Evolutionary conservation across 2,888 invertebrate species (phyloP).

Genomic region (Dexiosoma caninum): DNA sequence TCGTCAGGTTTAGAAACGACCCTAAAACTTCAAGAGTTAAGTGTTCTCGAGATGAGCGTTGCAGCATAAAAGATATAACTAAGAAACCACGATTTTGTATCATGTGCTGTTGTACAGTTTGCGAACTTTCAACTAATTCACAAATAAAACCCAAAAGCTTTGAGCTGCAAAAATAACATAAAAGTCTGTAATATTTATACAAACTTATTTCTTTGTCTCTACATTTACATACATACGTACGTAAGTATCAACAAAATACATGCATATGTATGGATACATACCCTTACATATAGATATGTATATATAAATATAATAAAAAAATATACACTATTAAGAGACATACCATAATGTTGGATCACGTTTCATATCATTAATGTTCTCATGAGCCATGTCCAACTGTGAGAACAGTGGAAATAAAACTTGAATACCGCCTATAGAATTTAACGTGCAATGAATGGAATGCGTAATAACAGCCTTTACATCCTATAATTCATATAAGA

Average conservation of each 20-base stretch:
- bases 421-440: constrained; percentile 99
- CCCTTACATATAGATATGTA: not conserved
- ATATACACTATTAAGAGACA: constrained; percentile 70
- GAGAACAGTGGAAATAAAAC: constrained; percentile 98
- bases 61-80: constrained; percentile 97
- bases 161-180: constrained; percentile 82
- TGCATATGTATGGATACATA: not conserved
- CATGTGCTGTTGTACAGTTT: constrained; percentile 99
- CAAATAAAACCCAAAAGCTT: constrained; percentile 98
- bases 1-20: constrained; percentile 93
- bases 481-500: constrained; percentile 82
- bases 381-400: constrained; percentile 96
- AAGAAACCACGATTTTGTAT: constrained; percentile 98
- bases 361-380: constrained; percentile 88
- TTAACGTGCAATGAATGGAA: constrained; percentile 98
- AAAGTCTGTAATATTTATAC: not conserved
- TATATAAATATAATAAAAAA: not conserved
- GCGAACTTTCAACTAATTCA: constrained; percentile 96
- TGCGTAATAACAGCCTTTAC: constrained; percentile 99
- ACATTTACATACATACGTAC: no score
- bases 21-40: constrained; percentile 95
- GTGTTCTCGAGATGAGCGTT: constrained; percentile 94
- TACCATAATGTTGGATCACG: constrained; percentile 93
- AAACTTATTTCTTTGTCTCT: no score
- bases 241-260: not conserved